Conservation (phyloP, 2,113 vertebrate species). For the Phalacrocorax pelagicus region DNA sequence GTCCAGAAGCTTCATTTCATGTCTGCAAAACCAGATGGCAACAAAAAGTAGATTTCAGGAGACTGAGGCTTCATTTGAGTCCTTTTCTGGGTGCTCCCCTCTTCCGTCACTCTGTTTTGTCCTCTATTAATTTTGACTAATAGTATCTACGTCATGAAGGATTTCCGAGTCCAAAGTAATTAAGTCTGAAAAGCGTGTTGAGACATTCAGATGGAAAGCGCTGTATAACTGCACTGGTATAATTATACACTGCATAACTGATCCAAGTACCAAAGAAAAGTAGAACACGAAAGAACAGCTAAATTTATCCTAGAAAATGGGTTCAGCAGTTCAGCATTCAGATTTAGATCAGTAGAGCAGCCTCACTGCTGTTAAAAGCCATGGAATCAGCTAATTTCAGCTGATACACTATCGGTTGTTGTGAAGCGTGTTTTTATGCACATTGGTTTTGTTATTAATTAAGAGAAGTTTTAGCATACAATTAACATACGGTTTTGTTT, state of each 20-base stretch:
- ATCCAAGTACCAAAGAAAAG: constrained; percentile 44
- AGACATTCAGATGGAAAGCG: constrained; percentile 33
- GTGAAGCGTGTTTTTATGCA: constrained; percentile 21
- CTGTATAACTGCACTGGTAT: constrained; percentile 19
- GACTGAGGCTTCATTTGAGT: not conserved
- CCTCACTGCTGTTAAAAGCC: not conserved
- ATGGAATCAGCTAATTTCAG: constrained; percentile 23
- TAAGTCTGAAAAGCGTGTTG: constrained; percentile 13
- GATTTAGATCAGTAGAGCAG: constrained; percentile 66
- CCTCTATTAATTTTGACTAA: not conserved
- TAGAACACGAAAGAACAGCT: constrained; percentile 46
- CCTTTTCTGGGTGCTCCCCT: not conserved
- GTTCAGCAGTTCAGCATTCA: constrained; percentile 53
- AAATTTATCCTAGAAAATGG: constrained; percentile 58
- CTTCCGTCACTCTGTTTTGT: not conserved
- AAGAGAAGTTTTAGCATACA: not conserved
- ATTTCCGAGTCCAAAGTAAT: constrained; percentile 42
- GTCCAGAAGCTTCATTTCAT: not conserved
- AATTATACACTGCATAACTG: constrained; percentile 36
- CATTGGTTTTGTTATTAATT: constrained; percentile 37
- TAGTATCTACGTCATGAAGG: constrained; percentile 15
- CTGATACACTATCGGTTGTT: not conserved
- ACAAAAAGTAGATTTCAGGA: not conserved
- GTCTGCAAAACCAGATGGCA: not conserved
- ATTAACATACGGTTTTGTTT: not conserved